A percentile compares a stretch with the other conserved stretches of the same genome.
These are phyloP conservation scores for Epirrita christyi DNA, from an alignment of 2,888 invertebrate genomes.

Conservation along the genomic window DNA sequence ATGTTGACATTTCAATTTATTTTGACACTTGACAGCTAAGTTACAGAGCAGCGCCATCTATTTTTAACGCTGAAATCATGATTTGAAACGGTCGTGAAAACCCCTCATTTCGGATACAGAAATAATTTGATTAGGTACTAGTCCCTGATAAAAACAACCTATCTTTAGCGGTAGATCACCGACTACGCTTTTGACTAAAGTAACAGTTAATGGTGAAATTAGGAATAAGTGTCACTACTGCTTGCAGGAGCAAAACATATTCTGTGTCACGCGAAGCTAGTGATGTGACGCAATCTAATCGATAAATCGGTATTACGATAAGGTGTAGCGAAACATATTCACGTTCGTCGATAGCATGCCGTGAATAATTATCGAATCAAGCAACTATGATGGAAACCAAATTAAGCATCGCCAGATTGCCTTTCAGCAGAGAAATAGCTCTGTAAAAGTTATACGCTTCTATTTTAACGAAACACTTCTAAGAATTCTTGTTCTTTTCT, in stretches of 20 bases:
- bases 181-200: no score
- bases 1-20: no score
- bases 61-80: no score
- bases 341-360: slow-evolving; percentile 23
- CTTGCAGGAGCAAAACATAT: neutral
- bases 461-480: neutral
- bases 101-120: no score
- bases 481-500: neutral
- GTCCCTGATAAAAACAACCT: no score
- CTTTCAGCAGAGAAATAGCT: slow-evolving; percentile 8
- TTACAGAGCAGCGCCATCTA: no score
- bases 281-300: slow-evolving; percentile 26
- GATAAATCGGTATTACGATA: slow-evolving; percentile 23
- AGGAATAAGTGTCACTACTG: no score
- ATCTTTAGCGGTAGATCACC: no score
- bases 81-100: no score
- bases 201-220: no score
- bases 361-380: slow-evolving; percentile 29
- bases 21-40: no score
- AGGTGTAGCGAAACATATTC: slow-evolving; percentile 24
- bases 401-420: slow-evolving; percentile 16
- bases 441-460: neutral
- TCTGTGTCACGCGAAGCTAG: slow-evolving; percentile 5
- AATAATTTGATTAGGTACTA: no score
- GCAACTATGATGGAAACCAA: slow-evolving; percentile 25